Base-by-base conservation (phyloP, 2,797 vertebrate genomes). In the Typhlichthys subterraneus region DNA sequence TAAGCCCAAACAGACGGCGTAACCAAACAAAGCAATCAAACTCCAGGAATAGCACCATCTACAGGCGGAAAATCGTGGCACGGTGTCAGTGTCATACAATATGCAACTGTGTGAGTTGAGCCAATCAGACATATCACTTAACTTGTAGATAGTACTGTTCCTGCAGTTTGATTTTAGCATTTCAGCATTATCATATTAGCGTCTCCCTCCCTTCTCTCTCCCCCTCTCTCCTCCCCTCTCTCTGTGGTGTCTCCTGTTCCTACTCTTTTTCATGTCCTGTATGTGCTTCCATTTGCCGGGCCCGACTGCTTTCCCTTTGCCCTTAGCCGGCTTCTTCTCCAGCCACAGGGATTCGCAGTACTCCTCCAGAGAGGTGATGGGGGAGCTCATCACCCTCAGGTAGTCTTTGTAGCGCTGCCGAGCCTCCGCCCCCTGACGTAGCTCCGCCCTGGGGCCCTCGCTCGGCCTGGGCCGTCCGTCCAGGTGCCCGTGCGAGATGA, bases 331-430 rank as follows among this genome's bases (percentile, higher is more conserved):
- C 77, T 92, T 94, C 84, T 96, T 95, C 82, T 98, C 95, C 59
- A 95, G 90, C 97, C 97, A 98, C 88, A 98, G 94, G 33, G 95
- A 94, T 73, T 98, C 95, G 5, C 97, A 99, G 89, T 98, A 98
- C 84, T 98, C 95, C 65, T 99, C 97, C 65, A 98, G 88, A 69
- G 95, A 95, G 62, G 92, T 91, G 23, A 91, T 88, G 4, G 96
- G 94, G 61, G 94, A 92, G 84, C 94, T 96, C 85, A 98, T 92
- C 1, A 94, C 90, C 70, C 95, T 93, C 72, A 98, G 89, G 83
- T 98, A 99, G 91, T 98, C 96, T 88, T 99, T 99, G 81, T 98
- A 99, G 38, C 93, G 93, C 73, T 95, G 92, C 14, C 94, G 93
- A 3, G 94, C 90, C 83, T 97, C 96, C 0, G 80, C 87, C 15